These are phyloP conservation scores for Goniozus legneri DNA, from an alignment of 1,140 invertebrate genomes.

Conservation along the genomic window DNA sequence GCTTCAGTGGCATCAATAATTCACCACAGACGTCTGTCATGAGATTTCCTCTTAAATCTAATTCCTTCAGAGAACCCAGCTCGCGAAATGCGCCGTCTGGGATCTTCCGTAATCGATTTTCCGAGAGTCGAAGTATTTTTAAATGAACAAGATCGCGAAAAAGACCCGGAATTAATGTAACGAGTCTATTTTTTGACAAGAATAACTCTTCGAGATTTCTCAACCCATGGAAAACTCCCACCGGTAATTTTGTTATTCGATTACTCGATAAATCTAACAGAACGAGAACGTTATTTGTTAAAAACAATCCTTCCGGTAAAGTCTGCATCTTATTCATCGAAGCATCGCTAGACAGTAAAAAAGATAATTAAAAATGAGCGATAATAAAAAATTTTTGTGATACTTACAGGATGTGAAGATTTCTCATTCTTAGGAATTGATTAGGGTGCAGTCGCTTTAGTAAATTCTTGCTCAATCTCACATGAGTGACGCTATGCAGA, in stretches of 20 bases:
- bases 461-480: slow-evolving; percentile 73
- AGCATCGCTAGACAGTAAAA: slow-evolving; percentile 57
- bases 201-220: slow-evolving; percentile 55
- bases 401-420: slow-evolving; percentile 63
- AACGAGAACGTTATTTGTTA: slow-evolving; percentile 40
- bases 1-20: slow-evolving; percentile 57
- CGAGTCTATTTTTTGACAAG: slow-evolving; percentile 51
- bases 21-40: slow-evolving; percentile 55
- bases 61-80: slow-evolving; percentile 54
- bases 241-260: slow-evolving; percentile 40
- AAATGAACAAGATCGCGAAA: slow-evolving; percentile 65
- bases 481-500: slow-evolving; percentile 65
- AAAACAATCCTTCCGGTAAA: slow-evolving; percentile 54
- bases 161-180: slow-evolving; percentile 48
- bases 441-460: slow-evolving; percentile 65
- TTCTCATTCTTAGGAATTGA: slow-evolving; percentile 63
- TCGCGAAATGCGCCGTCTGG: slow-evolving; percentile 54
- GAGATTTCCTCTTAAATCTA: slow-evolving; percentile 63
- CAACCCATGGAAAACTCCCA: slow-evolving; percentile 44
- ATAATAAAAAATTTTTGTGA: neutral
- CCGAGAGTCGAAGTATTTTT: slow-evolving; percentile 67
- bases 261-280: slow-evolving; percentile 55
- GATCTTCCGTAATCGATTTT: slow-evolving; percentile 64
- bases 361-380: slow-evolving; percentile 6
- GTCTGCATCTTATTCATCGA: slow-evolving; percentile 68